A percentile compares a stretch with the other conserved stretches of the same genome.
Conservation (phyloP, 2,113 vertebrate species). For the Phocoena phocoena region DNA sequence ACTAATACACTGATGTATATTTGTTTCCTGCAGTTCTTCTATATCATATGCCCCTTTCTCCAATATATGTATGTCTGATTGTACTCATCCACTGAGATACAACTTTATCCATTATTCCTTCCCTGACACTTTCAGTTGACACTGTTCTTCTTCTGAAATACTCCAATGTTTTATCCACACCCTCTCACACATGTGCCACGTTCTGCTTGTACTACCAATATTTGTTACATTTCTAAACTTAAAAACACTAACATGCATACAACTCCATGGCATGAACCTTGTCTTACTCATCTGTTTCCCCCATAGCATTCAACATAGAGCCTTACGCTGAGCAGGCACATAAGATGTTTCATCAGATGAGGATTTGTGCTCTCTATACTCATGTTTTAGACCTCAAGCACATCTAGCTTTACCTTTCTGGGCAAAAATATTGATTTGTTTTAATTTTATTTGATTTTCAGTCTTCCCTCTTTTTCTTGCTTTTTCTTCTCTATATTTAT, state of each 20-base stretch:
- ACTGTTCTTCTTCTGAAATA: background rate
- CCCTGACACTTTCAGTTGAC: background rate
- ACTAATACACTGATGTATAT: background rate
- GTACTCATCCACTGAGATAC: background rate
- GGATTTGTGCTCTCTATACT: background rate
- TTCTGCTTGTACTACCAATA: background rate
- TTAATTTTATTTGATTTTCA: background rate
- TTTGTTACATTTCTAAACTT: constrained; percentile 16
- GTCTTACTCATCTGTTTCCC: background rate
- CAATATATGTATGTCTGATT: background rate
- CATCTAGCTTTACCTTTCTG: background rate
- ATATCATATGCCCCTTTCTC: background rate
- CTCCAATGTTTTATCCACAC: background rate
- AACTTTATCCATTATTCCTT: background rate
- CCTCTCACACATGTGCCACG: background rate
- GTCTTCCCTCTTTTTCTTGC: background rate
- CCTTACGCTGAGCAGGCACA: background rate
- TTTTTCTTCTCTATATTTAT: background rate
- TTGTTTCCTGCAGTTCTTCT: background rate
- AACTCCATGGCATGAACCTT: background rate
- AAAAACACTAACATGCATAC: background rate
- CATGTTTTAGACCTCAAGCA: background rate
- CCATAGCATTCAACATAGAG: background rate
- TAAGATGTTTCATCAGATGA: background rate
- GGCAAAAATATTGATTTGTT: background rate